Conservation (phyloP, 2,888 invertebrate species). For the Junonia oenone region DNA sequence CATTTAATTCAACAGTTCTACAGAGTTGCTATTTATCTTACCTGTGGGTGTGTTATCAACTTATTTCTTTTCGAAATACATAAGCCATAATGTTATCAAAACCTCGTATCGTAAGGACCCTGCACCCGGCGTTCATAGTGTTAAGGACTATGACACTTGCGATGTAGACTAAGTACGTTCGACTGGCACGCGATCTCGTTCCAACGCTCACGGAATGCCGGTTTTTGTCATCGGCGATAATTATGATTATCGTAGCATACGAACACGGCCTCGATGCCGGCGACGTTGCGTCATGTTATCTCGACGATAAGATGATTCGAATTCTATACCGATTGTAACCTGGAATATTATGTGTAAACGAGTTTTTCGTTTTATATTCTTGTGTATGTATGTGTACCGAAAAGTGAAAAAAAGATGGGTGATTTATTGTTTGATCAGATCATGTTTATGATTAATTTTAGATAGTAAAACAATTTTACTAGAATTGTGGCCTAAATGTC, state of each 20-base stretch:
- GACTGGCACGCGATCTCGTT: conserved; percentile 52
- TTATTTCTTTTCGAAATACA: too few species aligned
- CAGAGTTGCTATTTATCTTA: too few species aligned
- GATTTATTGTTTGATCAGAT: too few species aligned
- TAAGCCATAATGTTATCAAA: too few species aligned
- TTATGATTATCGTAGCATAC: conserved; percentile 44
- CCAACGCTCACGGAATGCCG: conserved; percentile 50
- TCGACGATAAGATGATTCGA: neutral
- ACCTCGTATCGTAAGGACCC: too few species aligned
- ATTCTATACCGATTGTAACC: neutral
- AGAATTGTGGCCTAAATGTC: too few species aligned
- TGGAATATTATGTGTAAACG: conserved; percentile 1
- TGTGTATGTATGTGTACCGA: neutral
- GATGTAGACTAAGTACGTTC: conserved; percentile 8
- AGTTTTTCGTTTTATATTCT: neutral
- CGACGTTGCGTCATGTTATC: conserved; percentile 45
- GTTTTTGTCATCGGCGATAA: conserved; percentile 50
- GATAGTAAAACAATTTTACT: too few species aligned
- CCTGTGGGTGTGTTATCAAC: too few species aligned
- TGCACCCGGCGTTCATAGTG: neutral
- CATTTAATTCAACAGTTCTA: too few species aligned
- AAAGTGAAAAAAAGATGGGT: too few species aligned
- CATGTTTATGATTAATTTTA: too few species aligned
- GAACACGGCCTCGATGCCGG: conserved; percentile 38
- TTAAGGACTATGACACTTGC: conserved; percentile 13